Evolutionary conservation across 2,113 vertebrate species (phyloP), one percentile per base, ranked within the genome.

Genomic region (Microcebus tavaratra): DNA sequence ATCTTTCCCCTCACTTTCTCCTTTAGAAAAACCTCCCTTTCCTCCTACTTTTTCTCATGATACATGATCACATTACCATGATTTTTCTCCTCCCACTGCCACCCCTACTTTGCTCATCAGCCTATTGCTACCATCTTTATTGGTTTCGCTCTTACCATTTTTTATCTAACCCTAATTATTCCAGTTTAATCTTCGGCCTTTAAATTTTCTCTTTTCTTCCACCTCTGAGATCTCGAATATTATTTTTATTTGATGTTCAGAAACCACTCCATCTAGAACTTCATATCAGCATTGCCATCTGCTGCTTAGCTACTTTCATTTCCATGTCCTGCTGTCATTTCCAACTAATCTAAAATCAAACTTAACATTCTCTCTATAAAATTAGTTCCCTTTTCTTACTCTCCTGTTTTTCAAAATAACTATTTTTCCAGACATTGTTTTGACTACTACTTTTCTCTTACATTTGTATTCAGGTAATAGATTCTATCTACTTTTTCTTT

Each of bases 221-320:
- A 23, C 23, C 34, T 80, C 93, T 59, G 72, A 88, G 53, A 91
- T 70, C 59, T 34, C 59, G 15, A 70, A 53, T 76, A 76, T 75
- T 95, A 76, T 63, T 96, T 93, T 34, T 45, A 59, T 53, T 59
- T 65, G 91, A 76, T 85, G 36, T 93, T 3, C 48, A 81, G 53
- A 91, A 55, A 45, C 31, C 23, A 53, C n/a, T 91, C 27, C 31
- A 63, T 36, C 78, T 48, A 84, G 9, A 80, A 91, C 42, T 50
- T 93, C 23, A 21, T 23, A 70, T 85, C 42, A 85, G 45, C 57
- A 57, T 53, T 93, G 82, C 72, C 83, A 76, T 88, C 82, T 89
- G 59, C 70, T 39, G 5, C 53, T 27, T 5, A 84, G 76, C 31
- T 76, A 50, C 90, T 84, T 91, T 84, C 48, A 94, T 76, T 90